A percentile compares a stretch with the other conserved stretches of the same genome.
Evolutionary conservation across 2,888 invertebrate species (phyloP).

Genomic region (Eudemis profundana): DNA sequence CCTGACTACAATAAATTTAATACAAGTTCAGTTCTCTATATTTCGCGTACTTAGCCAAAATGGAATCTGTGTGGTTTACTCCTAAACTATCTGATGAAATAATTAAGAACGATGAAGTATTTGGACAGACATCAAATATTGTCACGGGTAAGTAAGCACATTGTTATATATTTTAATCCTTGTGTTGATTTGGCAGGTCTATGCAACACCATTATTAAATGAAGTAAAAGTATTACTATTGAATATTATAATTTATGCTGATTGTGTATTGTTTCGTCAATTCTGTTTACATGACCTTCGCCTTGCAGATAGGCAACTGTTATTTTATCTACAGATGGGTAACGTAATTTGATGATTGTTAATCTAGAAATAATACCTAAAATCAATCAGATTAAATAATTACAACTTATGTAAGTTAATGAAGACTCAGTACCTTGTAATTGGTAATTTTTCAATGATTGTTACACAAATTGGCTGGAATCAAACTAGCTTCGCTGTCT

Average conservation of each 20-base stretch:
- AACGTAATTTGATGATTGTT: no score
- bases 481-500: no score
- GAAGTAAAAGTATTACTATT: background rate
- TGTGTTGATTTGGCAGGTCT: slow-evolving; percentile 2
- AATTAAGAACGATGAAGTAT: slow-evolving; percentile 71
- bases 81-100: slow-evolving; percentile 72
- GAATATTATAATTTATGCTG: background rate
- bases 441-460: no score
- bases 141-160: slow-evolving; percentile 70
- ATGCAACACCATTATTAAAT: no score
- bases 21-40: slow-evolving; percentile 28
- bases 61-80: slow-evolving; percentile 74
- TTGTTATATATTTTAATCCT: background rate
- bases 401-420: no score
- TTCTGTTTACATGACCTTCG: background rate
- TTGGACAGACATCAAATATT: slow-evolving; percentile 72
- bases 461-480: no score
- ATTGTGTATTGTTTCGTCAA: background rate
- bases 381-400: no score
- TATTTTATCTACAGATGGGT: background rate
- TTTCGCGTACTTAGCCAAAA: slow-evolving; percentile 48
- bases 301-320: background rate
- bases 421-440: no score
- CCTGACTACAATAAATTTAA: background rate
- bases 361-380: no score